Percentiles rank a stretch among this genome's conserved stretches.
Conservation (phyloP, 2,113 vertebrate genomes). For the Thunnus thynnus region DNA sequence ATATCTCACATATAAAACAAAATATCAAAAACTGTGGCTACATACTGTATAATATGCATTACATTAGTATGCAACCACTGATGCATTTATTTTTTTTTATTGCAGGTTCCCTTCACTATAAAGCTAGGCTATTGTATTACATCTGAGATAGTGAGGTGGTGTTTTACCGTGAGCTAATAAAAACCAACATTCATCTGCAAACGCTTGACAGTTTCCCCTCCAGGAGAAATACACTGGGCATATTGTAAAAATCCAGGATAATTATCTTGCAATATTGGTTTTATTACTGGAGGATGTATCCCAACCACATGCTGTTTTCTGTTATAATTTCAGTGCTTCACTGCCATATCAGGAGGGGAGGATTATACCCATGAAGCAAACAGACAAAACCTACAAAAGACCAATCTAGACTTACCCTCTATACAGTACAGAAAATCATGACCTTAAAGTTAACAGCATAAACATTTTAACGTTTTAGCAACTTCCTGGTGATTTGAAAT, state of each 20-base stretch:
- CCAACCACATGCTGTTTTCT: constrained; percentile 73
- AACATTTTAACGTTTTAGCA: not conserved
- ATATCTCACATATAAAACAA: constrained; percentile 46
- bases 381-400: constrained; percentile 41
- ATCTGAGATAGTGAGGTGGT: constrained; percentile 67
- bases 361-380: constrained; percentile 33
- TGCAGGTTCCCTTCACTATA: constrained; percentile 73
- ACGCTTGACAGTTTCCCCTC: constrained; percentile 79
- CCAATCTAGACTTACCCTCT: constrained; percentile 15
- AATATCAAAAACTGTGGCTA: constrained; percentile 44
- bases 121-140: constrained; percentile 75
- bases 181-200: constrained; percentile 81
- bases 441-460: constrained; percentile 22
- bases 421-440: not conserved
- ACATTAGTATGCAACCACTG: constrained; percentile 77
- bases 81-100: constrained; percentile 81
- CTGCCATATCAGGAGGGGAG: constrained; percentile 41
- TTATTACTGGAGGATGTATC: constrained; percentile 80
- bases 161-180: constrained; percentile 84
- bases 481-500: constrained; percentile 23
- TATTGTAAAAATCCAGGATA: constrained; percentile 84
- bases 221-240: constrained; percentile 78
- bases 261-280: constrained; percentile 85
- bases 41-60: constrained; percentile 56
- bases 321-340: constrained; percentile 63